Evolutionary conservation across 2,113 vertebrate species (phyloP), one percentile per base, ranked within the genome.

Genomic region (Crotophaga sulcirostris): DNA sequence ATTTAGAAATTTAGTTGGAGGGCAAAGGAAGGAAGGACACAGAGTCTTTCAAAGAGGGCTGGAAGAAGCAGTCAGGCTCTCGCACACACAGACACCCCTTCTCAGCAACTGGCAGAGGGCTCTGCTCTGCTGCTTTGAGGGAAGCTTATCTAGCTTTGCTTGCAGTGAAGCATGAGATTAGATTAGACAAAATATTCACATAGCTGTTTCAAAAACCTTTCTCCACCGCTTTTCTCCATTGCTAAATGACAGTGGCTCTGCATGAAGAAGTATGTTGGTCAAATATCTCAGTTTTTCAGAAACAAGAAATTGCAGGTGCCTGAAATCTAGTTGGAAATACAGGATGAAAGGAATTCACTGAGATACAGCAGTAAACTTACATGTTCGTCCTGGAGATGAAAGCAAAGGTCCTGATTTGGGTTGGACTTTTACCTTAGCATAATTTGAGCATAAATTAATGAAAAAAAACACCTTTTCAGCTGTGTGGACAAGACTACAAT

Each of bases 141-240:
- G 54, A 78, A 69, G 45, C 23, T 89, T 72, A 91, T 82, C 70
- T 73, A 42, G 26, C 74, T 86, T 88, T 69, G 42, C 59, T 87
- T 0, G 1, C n/a, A 62, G 33, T 49, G 74, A 85, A 93, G 58
- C 29, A 0, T 85, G 75, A 93, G 69, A 89, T 89, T 72, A 81
- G 63, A 80, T 74, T 80, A 72, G 77, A 84, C 49, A 84, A 94
- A 87, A 82, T 84, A 93, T 73, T 87, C 70, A 82, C 28, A 13
- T 4, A 44, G 26, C 44, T 87, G 13, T 87, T 90, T 92, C 87
- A 64, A 75, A 91, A 49, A 68, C 8, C n/a, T 76, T 84, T 75
- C 69, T 80, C 26, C 55, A 7, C 19, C 72, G 47, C 36, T 87
- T 86, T 56, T 54, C 67, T 54, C 38, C 52, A 9, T 36, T 75